phyloP scores from a whole-genome alignment of 2,113 vertebrate genomes.

The Sisor rabdophorus region DNA sequence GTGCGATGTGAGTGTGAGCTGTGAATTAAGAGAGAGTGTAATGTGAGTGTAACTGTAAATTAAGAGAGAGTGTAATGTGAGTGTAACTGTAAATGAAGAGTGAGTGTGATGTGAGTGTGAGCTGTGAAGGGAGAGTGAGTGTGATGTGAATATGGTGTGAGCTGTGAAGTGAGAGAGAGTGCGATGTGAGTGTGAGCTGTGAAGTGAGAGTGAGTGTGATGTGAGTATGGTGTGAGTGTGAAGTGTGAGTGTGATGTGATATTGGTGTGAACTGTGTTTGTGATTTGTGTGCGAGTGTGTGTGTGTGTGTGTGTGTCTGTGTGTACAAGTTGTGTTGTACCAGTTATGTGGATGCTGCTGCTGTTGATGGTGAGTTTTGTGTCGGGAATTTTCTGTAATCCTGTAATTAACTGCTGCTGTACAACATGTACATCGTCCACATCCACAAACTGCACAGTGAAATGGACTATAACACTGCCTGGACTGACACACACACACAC shows the following conservation, averaged over 20 bases:
- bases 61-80: neutral
- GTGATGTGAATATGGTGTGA: neutral
- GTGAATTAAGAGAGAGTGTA: too few relatives aligned
- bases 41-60: too few relatives aligned
- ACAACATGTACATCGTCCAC: slow-evolving; percentile 35
- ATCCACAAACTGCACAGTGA: slow-evolving; percentile 58
- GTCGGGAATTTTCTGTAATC: slow-evolving; percentile 46
- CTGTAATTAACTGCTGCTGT: slow-evolving; percentile 50
- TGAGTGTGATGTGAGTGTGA: too few relatives aligned
- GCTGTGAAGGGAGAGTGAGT: neutral
- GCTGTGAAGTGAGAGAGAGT: neutral
- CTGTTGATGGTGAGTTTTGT: slow-evolving; percentile 52
- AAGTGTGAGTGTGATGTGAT: neutral
- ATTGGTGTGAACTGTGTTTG: neutral
- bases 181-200: neutral
- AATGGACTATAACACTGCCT: slow-evolving; percentile 64
- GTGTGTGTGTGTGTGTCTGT: neutral
- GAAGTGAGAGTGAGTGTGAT: neutral
- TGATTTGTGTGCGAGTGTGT: neutral
- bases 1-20: neutral
- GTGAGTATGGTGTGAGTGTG: too few relatives aligned
- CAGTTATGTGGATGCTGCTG: slow-evolving; percentile 58
- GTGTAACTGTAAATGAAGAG: too few relatives aligned
- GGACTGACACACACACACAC: slow-evolving; percentile 46
- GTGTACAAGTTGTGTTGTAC: slow-evolving; percentile 36